These are phyloP conservation scores for Danionella dracula DNA, from an alignment of 2,797 vertebrate species.

Conservation along the genomic window DNA sequence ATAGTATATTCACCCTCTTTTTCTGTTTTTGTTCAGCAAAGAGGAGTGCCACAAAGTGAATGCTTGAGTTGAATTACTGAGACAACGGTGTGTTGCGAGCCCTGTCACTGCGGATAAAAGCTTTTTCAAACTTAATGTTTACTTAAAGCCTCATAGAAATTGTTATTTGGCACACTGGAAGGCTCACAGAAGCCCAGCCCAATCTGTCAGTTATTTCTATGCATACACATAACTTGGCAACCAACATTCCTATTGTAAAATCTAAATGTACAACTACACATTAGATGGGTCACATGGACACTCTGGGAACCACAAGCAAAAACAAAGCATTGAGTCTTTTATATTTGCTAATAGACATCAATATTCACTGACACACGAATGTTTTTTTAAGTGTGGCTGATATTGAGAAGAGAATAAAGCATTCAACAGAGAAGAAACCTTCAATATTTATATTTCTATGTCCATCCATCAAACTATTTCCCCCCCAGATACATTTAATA, in stretches of 20 bases:
- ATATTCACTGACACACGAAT: no score
- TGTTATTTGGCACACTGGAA: constrained; percentile 33
- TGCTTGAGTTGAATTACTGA: constrained; percentile 44
- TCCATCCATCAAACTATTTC: no score
- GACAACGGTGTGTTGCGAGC: constrained; percentile 41
- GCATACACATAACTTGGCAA: constrained; percentile 1
- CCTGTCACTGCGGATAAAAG: constrained; percentile 42
- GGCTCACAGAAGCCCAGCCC: constrained; percentile 23
- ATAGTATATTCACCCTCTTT: constrained; percentile 29
- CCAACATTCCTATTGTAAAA: constrained; percentile 23
- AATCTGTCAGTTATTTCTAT: constrained; percentile 25
- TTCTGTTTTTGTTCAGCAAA: constrained; percentile 36
- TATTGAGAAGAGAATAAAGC: no score
- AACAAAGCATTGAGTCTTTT: neutral
- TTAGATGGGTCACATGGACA: constrained; percentile 13
- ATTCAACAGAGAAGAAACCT: no score
- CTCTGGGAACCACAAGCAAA: neutral
- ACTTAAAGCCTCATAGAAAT: constrained; percentile 42
- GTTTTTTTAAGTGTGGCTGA: no score
- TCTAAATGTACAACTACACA: constrained; percentile 16
- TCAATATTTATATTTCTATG: no score
- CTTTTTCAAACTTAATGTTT: constrained; percentile 42
- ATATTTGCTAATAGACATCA: neutral
- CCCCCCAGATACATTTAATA: no score
- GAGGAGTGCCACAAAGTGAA: constrained; percentile 40